Conservation (phyloP, 2,888 invertebrate genomes). For the Cordylochernes scorpioides region DNA sequence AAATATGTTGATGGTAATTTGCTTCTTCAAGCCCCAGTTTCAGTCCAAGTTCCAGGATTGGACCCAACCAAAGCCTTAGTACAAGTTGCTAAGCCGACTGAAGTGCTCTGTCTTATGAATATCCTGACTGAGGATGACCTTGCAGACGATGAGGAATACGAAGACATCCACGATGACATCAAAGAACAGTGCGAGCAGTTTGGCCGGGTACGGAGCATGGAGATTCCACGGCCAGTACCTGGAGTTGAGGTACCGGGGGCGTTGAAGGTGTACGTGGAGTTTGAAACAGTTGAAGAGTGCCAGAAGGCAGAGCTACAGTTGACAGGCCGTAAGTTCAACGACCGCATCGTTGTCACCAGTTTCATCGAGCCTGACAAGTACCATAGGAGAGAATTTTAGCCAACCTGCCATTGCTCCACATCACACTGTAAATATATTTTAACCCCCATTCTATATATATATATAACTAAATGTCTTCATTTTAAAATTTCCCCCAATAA, state of each 20-base stretch:
- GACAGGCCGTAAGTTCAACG: slow-evolving; percentile 90
- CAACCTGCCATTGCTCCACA: no score
- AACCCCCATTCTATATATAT: no score
- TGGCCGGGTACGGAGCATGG: slow-evolving; percentile 73
- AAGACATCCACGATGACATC: slow-evolving; percentile 93
- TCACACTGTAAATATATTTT: no score
- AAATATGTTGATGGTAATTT: no score
- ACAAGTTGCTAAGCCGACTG: slow-evolving; percentile 82
- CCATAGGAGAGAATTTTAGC: slow-evolving; percentile 88
- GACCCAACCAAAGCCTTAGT: slow-evolving; percentile 41
- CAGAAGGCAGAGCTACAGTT: slow-evolving; percentile 93
- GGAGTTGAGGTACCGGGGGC: slow-evolving; percentile 90
- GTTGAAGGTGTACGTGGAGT: slow-evolving; percentile 95
- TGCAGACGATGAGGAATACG: slow-evolving; percentile 89
- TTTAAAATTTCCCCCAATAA: no score
- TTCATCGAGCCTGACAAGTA: slow-evolving; percentile 96
- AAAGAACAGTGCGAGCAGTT: slow-evolving; percentile 94
- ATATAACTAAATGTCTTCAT: no score
- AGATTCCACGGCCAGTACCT: slow-evolving; percentile 86
- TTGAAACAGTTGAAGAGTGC: slow-evolving; percentile 79
- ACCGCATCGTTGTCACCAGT: slow-evolving; percentile 89
- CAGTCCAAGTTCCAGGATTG: slow-evolving; percentile 83
- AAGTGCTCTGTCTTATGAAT: slow-evolving; percentile 75
- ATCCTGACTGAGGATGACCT: slow-evolving; percentile 92
- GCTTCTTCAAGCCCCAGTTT: no score